Conservation (phyloP, 2,113 vertebrate genomes). For the Cathartes aura region DNA sequence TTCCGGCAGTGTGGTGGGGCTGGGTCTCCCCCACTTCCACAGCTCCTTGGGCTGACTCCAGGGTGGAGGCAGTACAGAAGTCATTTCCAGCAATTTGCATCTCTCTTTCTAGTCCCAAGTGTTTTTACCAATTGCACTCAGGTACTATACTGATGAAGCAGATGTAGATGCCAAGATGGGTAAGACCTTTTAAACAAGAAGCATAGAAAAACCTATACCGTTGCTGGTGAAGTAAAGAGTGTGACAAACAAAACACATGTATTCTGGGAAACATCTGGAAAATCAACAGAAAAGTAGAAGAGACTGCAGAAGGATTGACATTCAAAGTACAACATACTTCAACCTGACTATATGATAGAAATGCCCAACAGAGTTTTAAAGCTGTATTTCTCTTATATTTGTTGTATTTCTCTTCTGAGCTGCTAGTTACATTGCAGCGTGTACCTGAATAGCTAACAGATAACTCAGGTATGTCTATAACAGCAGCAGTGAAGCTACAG, state of each 20-base stretch:
- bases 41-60: not conserved
- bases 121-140: not conserved
- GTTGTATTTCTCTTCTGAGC: not conserved
- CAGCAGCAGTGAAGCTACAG: not conserved
- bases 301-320: not conserved
- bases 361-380: not conserved
- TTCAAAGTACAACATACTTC: not conserved
- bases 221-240: not conserved
- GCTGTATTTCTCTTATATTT: not conserved
- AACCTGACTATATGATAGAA: not conserved
- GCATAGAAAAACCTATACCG: not conserved
- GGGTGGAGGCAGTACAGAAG: not conserved
- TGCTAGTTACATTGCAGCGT: not conserved
- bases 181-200: not conserved
- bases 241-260: not conserved
- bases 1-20: fast-evolving
- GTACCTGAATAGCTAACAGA: not conserved
- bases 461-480: not conserved
- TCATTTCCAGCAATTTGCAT: not conserved
- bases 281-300: not conserved
- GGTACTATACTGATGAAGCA: not conserved
- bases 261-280: not conserved
- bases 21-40: not conserved
- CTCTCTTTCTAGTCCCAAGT: not conserved
- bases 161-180: not conserved